Base-by-base conservation (phyloP, 2,113 vertebrate species). In the Macquaria ambigua region DNA sequence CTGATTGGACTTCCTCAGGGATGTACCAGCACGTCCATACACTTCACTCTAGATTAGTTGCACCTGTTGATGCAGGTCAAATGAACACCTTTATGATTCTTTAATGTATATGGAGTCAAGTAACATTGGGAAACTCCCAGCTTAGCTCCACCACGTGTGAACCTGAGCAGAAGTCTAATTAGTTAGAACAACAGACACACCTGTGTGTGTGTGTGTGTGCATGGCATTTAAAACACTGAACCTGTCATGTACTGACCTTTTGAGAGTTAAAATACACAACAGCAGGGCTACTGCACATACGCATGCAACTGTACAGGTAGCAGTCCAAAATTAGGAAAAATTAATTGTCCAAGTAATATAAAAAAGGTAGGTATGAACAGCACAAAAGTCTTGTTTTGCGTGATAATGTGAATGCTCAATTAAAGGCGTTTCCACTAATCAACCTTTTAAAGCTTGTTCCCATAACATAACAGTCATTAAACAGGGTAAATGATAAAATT, bases 361-460 rank as follows among this genome's bases (percentile, higher is more conserved):
- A 56, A 71, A 71, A 21, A 34, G 67, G 5, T 10, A 31, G 8
- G 15, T 61, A 46, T 21, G 28, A 37, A 16, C 52, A 6, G 21
- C 52, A 41, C 53, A 34, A 23, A 46, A 11, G 11, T 20, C 50
- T 39, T 56, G 9, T 52, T 83, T 58, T 34, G 34, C 16, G 8
- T 55, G 23, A 79, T 66, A n/a, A 71, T 69, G 61, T 75, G 31
- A 76, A 48, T 48, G 56, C 3, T 28, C 2, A 0, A 23, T 62
- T 39, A 66, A 43, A 77, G 21, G 28, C 58, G 4, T 39, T 53
- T 53, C 28, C 8, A 67, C 20, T 15, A 34, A 39, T 34, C 41
- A 56, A 56, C 39, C 21, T 43, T 70, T 81, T 84, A 58, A 84
- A 86, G 77, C 74, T 79, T 79, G 50, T 69, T 39, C 69, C 58